Percentiles rank a stretch among this genome's conserved stretches.
Conservation (phyloP, 2,113 vertebrate genomes). For the Hippocampus comes region DNA sequence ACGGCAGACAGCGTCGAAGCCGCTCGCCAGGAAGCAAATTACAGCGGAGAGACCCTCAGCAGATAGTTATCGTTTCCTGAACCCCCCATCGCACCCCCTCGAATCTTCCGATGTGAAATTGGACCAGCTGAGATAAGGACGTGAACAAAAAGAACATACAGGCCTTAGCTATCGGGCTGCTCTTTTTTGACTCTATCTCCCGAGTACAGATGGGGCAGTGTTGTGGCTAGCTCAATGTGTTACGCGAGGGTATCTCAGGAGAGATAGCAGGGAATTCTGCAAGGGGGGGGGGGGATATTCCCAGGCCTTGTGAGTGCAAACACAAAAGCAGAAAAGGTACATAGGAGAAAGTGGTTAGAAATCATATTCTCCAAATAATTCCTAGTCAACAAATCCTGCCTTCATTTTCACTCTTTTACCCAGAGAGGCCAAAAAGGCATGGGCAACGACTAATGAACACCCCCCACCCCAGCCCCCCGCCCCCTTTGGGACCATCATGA, state of each 20-base stretch:
- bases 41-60: constrained; percentile 10
- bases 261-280: constrained; percentile 50
- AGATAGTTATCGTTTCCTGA: constrained; percentile 34
- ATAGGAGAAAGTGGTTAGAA: not conserved
- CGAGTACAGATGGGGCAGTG: constrained; percentile 41
- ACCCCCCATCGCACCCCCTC: not conserved
- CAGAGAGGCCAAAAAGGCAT: not conserved
- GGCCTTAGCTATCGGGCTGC: constrained; percentile 17
- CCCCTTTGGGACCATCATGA: constrained; percentile 40
- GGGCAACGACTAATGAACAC: constrained; percentile 19
- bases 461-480: too few relatives aligned
- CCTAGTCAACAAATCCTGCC: not conserved
- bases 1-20: not conserved
- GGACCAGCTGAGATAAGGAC: constrained; percentile 54
- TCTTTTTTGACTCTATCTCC: not conserved
- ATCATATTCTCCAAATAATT: not conserved
- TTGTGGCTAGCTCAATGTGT: constrained; percentile 64
- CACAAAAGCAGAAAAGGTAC: not conserved
- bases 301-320: constrained; percentile 20
- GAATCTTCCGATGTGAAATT: constrained; percentile 52
- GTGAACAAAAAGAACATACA: constrained; percentile 46
- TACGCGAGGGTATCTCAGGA: constrained; percentile 54
- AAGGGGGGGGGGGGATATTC: constrained; percentile 34
- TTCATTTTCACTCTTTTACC: not conserved
- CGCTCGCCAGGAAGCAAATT: not conserved